Conservation (phyloP, 2,797 vertebrate genomes). For the Mormyrops boulengeri region DNA sequence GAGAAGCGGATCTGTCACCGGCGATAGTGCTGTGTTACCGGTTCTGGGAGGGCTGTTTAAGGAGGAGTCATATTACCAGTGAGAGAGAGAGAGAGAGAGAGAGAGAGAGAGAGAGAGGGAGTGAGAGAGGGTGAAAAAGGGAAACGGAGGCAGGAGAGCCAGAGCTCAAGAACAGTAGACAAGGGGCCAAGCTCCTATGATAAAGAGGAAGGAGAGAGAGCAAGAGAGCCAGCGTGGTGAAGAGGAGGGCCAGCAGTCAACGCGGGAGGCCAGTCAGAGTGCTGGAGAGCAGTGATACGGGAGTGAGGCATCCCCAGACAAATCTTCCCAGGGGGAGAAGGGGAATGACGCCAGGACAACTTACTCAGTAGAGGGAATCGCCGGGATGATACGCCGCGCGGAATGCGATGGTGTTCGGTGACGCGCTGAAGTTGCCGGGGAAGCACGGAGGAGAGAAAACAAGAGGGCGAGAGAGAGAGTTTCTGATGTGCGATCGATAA, state of each 20-base stretch:
- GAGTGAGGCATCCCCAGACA: neutral
- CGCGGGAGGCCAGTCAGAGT: neutral
- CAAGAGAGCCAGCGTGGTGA: neutral
- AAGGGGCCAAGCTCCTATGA: neutral
- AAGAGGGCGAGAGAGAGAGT: constrained; percentile 52
- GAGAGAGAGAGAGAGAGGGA: neutral
- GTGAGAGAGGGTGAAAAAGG: neutral
- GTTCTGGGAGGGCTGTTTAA: constrained; percentile 68
- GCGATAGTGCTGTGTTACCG: constrained; percentile 66
- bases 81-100: constrained; percentile 20
- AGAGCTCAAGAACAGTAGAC: neutral
- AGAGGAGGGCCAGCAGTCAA: neutral
- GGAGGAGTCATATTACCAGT: constrained; percentile 73
- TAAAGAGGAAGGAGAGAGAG: neutral
- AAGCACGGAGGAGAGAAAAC: constrained; percentile 49
- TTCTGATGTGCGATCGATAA: constrained; percentile 71
- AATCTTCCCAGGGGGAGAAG: neutral
- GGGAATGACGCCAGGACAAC: constrained; percentile 14
- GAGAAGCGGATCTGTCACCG: constrained; percentile 45
- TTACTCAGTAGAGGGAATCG: constrained; percentile 43
- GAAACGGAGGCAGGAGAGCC: constrained; percentile 35
- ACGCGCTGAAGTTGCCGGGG: constrained; percentile 69
- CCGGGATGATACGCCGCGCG: constrained; percentile 49
- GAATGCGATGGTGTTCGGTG: constrained; percentile 65
- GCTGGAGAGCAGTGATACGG: neutral